phyloP scores from a whole-genome alignment of 37 sponge, comb jelly and placozoan genomes.

The Petrosia ficiformis region DNA sequence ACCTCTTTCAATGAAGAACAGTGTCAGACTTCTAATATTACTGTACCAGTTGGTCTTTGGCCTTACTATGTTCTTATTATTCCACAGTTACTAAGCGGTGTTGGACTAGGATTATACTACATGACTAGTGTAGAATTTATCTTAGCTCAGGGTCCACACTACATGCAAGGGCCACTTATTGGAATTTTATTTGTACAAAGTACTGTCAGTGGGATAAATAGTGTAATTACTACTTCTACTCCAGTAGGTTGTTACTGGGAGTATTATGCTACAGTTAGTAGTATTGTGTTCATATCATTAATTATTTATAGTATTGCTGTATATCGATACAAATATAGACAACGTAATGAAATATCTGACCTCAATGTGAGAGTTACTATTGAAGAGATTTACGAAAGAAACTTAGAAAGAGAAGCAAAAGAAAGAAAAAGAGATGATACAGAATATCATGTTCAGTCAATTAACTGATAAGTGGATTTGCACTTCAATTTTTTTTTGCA shows the following conservation, averaged over 20 bases:
- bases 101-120: neutral
- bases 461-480: too few species aligned
- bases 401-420: too few species aligned
- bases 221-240: neutral
- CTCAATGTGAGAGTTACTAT: neutral
- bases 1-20: too few species aligned
- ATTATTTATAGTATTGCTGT: neutral
- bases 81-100: neutral
- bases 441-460: too few species aligned
- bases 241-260: neutral
- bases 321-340: neutral
- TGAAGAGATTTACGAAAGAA: neutral
- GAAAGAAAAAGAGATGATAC: too few species aligned
- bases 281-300: neutral
- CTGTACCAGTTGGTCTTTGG: too few species aligned
- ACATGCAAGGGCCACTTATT: conserved; percentile 2
- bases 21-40: too few species aligned
- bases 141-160: neutral
- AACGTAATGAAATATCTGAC: neutral
- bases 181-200: neutral
- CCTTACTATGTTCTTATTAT: too few species aligned
- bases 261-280: neutral
- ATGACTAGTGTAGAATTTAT: neutral
- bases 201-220: neutral
- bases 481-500: too few species aligned